Percentiles rank a stretch among this genome's conserved stretches.
Conservation (phyloP, 2,888 invertebrate species). For the Tiliacea aurago region DNA sequence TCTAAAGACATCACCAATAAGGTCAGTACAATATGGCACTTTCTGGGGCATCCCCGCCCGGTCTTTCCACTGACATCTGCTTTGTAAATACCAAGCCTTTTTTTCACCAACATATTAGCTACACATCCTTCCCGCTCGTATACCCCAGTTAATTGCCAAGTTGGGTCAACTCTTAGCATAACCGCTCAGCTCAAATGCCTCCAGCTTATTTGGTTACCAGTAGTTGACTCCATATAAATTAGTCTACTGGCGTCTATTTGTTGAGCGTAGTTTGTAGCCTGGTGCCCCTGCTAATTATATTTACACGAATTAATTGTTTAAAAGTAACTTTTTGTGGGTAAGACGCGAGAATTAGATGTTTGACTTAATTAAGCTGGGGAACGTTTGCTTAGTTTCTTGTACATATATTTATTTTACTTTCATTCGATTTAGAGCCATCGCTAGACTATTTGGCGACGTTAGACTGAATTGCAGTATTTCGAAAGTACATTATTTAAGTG, state of each 20-base stretch:
- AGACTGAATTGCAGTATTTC: too few relatives aligned
- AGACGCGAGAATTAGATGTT: conserved; percentile 13
- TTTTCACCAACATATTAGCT: background rate
- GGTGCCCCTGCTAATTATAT: conserved; percentile 44
- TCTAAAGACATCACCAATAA: background rate
- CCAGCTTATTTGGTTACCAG: conserved; percentile 66
- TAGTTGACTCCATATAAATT: conserved; percentile 68
- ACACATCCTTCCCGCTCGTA: conserved; percentile 17
- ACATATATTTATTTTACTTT: conserved; percentile 21
- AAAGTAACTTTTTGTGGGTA: conserved; percentile 30
- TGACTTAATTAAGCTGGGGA: conserved; percentile 4
- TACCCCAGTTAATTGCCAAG: conserved; percentile 54
- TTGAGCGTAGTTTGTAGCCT: conserved; percentile 3
- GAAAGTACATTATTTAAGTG: too few relatives aligned
- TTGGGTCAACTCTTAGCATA: conserved; percentile 48
- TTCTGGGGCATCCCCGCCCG: background rate
- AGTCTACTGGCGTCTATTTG: conserved; percentile 58
- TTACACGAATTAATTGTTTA: conserved; percentile 49
- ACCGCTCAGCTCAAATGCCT: conserved; percentile 61
- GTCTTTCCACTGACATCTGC: background rate
- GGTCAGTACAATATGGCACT: background rate
- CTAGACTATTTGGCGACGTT: background rate
- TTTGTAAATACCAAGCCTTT: background rate
- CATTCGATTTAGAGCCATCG: conserved; percentile 1
- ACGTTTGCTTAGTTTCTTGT: conserved; percentile 4